These are phyloP conservation scores for Enteromius afrohamiltoni DNA, from an alignment of 2,797 vertebrate genomes.

Conservation along the genomic window DNA sequence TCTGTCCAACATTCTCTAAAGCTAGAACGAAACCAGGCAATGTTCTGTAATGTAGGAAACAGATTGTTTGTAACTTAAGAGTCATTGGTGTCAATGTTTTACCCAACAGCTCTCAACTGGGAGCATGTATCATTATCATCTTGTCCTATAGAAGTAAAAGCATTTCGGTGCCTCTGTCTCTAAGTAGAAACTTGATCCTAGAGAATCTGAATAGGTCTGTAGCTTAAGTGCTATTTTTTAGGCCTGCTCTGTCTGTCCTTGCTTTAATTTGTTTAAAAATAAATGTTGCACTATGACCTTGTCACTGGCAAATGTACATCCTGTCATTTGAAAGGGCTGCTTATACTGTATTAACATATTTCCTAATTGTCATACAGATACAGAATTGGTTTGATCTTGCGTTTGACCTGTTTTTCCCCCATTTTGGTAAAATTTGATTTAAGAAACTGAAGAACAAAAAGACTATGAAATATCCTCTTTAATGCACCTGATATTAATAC, in stretches of 20 bases:
- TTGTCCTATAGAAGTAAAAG: conserved; percentile 57
- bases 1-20: neutral
- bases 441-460: neutral
- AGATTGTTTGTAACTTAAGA: conserved; percentile 26
- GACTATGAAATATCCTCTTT: too few species aligned
- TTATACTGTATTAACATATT: neutral
- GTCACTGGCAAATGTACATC: conserved; percentile 40
- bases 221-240: conserved; percentile 49
- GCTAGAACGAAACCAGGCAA: neutral
- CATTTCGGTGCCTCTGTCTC: conserved; percentile 55
- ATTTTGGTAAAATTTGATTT: neutral
- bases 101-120: conserved; percentile 12
- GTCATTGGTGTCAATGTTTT: conserved; percentile 32
- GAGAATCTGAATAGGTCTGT: conserved; percentile 57
- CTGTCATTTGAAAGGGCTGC: conserved; percentile 39
- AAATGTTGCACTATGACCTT: conserved; percentile 37
- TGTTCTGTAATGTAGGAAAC: conserved; percentile 47
- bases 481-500: too few species aligned
- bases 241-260: conserved; percentile 57
- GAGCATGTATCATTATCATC: conserved; percentile 57
- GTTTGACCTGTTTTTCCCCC: neutral
- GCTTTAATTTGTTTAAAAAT: conserved; percentile 56
- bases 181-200: conserved; percentile 60
- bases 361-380: neutral
- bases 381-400: neutral